These are phyloP conservation scores for Rhadinocentrus ornatus DNA, from an alignment of 2,797 vertebrate genomes.

Conservation along the genomic window DNA sequence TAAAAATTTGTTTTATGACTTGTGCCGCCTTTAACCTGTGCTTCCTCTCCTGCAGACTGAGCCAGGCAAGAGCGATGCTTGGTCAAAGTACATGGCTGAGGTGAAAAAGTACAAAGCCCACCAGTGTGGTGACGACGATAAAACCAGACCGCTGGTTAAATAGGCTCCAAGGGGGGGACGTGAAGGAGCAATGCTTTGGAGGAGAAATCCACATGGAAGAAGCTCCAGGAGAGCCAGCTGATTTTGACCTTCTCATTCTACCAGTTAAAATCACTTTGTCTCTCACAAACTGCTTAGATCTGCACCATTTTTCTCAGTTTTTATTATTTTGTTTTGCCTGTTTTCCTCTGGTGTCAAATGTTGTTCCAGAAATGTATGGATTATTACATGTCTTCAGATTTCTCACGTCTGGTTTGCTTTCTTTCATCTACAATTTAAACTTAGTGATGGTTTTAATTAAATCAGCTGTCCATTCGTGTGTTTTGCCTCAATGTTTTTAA, in stretches of 20 bases:
- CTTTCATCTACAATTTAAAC: constrained; percentile 41
- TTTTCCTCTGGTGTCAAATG: constrained; percentile 32
- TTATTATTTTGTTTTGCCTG: constrained; percentile 31
- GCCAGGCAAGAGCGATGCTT: constrained; percentile 93
- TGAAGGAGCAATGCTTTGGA: constrained; percentile 14
- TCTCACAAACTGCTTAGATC: constrained; percentile 51
- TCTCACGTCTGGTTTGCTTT: constrained; percentile 47
- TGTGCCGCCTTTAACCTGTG: background rate
- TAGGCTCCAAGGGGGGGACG: constrained; percentile 64
- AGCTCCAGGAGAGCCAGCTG: constrained; percentile 37
- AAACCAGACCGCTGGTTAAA: constrained; percentile 96
- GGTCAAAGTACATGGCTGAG: constrained; percentile 97
- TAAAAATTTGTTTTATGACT: background rate
- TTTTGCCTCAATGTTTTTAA: constrained; percentile 14
- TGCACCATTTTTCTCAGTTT: constrained; percentile 7
- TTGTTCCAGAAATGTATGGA: constrained; percentile 43
- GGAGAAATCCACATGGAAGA: constrained; percentile 34
- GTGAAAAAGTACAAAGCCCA: constrained; percentile 99
- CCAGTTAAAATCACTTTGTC: constrained; percentile 49
- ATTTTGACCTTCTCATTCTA: constrained; percentile 58
- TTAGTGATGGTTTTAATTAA: constrained; percentile 64
- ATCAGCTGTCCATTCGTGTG: constrained; percentile 50
- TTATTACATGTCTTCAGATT: constrained; percentile 35
- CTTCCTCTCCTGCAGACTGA: constrained; percentile 78
- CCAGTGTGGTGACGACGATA: constrained; percentile 96